Conservation (phyloP, 2,888 invertebrate genomes). For the Drosophila greeni region DNA sequence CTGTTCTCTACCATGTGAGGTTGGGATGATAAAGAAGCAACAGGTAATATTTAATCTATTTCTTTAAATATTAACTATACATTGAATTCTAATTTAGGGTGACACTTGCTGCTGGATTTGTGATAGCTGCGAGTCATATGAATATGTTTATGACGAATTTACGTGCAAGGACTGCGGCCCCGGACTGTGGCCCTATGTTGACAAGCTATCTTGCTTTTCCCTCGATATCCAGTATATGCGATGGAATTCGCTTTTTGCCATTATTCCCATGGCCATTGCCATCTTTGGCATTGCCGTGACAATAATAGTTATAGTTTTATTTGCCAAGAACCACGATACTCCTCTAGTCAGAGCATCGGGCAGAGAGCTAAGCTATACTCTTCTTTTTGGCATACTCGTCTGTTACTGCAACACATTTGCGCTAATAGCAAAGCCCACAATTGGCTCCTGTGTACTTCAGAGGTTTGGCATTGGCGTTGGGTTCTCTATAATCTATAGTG, state of each 20-base stretch:
- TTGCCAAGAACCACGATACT: constrained; percentile 84
- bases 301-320: constrained; percentile 81
- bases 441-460: constrained; percentile 83
- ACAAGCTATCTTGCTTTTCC: constrained; percentile 82
- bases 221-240: constrained; percentile 83
- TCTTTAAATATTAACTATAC: not conserved
- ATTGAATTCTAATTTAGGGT: constrained; percentile 76
- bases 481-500: constrained; percentile 86
- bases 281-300: constrained; percentile 83
- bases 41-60: constrained; percentile 75
- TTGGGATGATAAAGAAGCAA: constrained; percentile 85
- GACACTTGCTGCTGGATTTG: constrained; percentile 90
- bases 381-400: constrained; percentile 84
- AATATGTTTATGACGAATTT: constrained; percentile 83
- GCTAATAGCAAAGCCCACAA: constrained; percentile 84
- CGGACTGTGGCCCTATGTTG: constrained; percentile 82
- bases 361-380: constrained; percentile 87
- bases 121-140: constrained; percentile 84
- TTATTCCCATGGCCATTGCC: constrained; percentile 83
- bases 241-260: constrained; percentile 84
- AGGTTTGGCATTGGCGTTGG: constrained; percentile 85
- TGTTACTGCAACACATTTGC: constrained; percentile 87
- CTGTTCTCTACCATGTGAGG: constrained; percentile 84
- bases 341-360: constrained; percentile 89
- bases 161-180: constrained; percentile 84